Conservation (phyloP, 1,140 invertebrate species). For the Drosophila tani region DNA sequence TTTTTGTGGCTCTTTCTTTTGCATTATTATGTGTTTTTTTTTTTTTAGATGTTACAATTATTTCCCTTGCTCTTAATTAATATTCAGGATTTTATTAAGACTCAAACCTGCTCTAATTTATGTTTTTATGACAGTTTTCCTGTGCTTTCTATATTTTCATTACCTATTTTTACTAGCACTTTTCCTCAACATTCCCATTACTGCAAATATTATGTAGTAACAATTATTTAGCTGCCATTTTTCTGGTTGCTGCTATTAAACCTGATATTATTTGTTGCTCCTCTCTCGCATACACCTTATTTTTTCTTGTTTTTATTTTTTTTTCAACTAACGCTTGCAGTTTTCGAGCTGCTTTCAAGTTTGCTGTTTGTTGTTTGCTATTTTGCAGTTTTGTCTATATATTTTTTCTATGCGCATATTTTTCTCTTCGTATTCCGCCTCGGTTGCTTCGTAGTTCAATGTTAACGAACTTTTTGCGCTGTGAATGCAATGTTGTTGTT, state of each 20-base stretch:
- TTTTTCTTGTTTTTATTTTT: background rate
- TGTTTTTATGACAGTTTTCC: too few species aligned
- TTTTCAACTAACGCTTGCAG: slow-evolving; percentile 21
- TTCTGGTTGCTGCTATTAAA: background rate
- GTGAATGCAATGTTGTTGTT: slow-evolving; percentile 41
- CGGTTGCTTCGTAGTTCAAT: slow-evolving; percentile 82
- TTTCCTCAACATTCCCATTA: too few species aligned
- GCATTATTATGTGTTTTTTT: too few species aligned
- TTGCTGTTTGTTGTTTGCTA: slow-evolving; percentile 10
- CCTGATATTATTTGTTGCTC: background rate
- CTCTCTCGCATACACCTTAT: too few species aligned
- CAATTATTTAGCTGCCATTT: background rate
- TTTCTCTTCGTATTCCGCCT: slow-evolving; percentile 55
- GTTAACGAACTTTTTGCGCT: slow-evolving; percentile 84
- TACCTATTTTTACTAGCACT: too few species aligned
- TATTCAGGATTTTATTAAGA: too few species aligned
- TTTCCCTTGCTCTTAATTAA: too few species aligned
- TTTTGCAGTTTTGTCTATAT: slow-evolving; percentile 27
- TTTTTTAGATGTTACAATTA: too few species aligned
- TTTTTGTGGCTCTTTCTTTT: too few species aligned
- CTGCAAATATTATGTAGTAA: too few species aligned
- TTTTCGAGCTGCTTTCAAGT: slow-evolving; percentile 37
- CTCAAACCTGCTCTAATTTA: too few species aligned
- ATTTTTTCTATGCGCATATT: slow-evolving; percentile 33
- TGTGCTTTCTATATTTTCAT: too few species aligned